Conservation (phyloP, 2,113 vertebrate genomes). For the Pelmatolapia mariae region DNA sequence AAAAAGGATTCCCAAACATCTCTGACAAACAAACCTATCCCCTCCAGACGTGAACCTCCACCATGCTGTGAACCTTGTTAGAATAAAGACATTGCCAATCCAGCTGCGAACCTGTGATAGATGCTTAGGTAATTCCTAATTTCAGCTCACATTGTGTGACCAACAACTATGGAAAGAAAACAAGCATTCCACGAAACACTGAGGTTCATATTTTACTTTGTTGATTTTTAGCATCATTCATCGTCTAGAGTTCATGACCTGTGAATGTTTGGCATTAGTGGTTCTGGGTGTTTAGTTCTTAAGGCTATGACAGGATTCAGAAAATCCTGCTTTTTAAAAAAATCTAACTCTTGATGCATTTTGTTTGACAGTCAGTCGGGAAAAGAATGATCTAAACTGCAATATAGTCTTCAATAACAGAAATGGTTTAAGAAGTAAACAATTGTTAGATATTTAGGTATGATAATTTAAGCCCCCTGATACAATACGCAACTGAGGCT, state of each 20-base stretch:
- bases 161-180: background rate
- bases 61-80: background rate
- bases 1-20: constrained; percentile 33
- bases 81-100: background rate
- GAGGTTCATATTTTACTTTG: background rate
- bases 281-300: background rate
- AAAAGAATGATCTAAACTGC: background rate
- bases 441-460: background rate
- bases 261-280: background rate
- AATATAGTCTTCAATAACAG: background rate
- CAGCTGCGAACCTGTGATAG: constrained; percentile 24
- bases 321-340: background rate
- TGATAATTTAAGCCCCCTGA: background rate
- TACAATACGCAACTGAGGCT: background rate
- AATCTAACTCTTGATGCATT: background rate
- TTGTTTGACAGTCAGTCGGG: background rate
- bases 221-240: background rate
- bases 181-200: background rate
- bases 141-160: constrained; percentile 8
- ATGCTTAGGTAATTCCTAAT: constrained; percentile 5
- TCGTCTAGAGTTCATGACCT: background rate
- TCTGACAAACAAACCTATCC: constrained; percentile 11
- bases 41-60: background rate
- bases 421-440: background rate
- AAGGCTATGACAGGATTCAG: background rate